Evolutionary conservation across 2,888 invertebrate species (phyloP), one percentile per base, ranked within the genome.

Genomic region (Megastigmus dorsalis): DNA sequence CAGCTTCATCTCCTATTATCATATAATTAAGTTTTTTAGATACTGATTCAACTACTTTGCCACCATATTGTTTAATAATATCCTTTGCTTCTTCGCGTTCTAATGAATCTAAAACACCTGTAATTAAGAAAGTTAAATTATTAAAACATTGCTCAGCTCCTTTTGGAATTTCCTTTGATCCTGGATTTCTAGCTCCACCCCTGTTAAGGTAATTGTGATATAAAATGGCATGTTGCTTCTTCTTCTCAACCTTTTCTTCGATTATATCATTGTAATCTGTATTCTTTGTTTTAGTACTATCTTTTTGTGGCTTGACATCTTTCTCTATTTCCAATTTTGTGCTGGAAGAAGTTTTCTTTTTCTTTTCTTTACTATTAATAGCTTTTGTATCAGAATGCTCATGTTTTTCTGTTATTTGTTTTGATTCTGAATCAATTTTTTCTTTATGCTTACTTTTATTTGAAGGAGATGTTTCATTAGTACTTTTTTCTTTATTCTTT

Each of bases 61-160:
- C 98, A 0, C 97, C 96, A 86, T 94, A 94, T 79, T 93, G 92
- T 70, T 92, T 92, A 13, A 97, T 92, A 5, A 96, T 89, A 0
- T 91, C 91, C 38, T 91, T 90, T 3, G 94, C 92, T 82, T 96
- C 96, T 4, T 96, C 95, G 13, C 95, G 90, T 81, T 96, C 96
- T 79, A 97, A 89, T 0, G 96, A 96, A 83, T 97, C 97, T 54
- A 97, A 89, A 1, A 97, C 94, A 36, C 97, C 98, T 43, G 97
- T 97, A 63, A 96, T 88, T 4, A 95, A 85, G 83, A 96, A 95
- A 3, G 91, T 92, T 68, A 92, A 88, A 65, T 93, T 92, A 62
- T 91, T 91, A 2, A 96, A 88, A 84, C 95, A 95, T 83, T 93
- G 90, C 15, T 92, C 91, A 63, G 92, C 90, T 33, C 95, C 95